Evolutionary conservation across 2,888 invertebrate species (phyloP), one percentile per base, ranked within the genome.

Genomic region (Lithophane semibrunnea): DNA sequence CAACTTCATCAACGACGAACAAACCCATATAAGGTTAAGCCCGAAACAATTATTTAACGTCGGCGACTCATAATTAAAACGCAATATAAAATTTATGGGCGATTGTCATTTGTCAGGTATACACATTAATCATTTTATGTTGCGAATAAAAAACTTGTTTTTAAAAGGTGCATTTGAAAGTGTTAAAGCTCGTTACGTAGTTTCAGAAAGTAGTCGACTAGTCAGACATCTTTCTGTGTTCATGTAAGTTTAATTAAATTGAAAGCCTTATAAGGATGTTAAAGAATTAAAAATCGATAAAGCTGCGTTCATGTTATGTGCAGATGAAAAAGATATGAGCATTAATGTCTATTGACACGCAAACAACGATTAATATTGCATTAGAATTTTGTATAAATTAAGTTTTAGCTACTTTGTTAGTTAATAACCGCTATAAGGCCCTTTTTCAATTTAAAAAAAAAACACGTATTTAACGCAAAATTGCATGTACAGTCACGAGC

Each of bases 1-100:
- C 92, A 92, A 91, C 93, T 92, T 91, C 90, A 92, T 92, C 91
- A 86, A 85, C 83, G 58, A 78, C 72, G 81, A 77, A 70, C 73
- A 69, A 75, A 65, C 67, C 82, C 81, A 68, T 88, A 83, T 86
- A 88, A 78, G 89, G 90, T 69, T 82, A 87, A 83, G 86, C 79
- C 73, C 79, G 82, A 76, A 87, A 90, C 88, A 87, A 89, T 87
- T 75, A 80, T 84, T 87, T 87, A 87, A 84, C 84, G 85, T 84
- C 80, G 73, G 73, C 80, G 82, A 69, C 60, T 85, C 80, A 81
- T 89, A 88, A 84, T 86, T 88, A 86, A 70, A 77, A 71, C 52
- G 64, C 70, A 84, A 84, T 74, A 61, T 73, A 8, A 61, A 75
- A 79, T 86, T 83, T 85, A 85, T 88, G 65, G 73, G 56, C 79